Evolutionary conservation across 1,140 invertebrate genomes (phyloP).

Genomic region (Ectropis grisescens): DNA sequence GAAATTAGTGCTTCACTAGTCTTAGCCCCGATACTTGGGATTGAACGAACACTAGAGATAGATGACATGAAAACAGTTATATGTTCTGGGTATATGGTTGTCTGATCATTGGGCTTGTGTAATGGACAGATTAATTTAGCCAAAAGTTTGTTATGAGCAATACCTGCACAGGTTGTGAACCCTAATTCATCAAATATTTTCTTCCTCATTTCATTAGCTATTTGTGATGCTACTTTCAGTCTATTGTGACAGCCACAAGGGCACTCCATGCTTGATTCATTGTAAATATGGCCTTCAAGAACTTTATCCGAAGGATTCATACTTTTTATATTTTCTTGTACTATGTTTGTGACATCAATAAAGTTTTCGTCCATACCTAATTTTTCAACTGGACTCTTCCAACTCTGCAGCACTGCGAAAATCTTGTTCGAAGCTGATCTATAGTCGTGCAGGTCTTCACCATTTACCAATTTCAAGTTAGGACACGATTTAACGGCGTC

Average conservation of each 20-base stretch:
- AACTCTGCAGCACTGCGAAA: conserved; percentile 75
- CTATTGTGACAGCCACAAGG: conserved; percentile 79
- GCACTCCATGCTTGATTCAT: conserved; percentile 70
- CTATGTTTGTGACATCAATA: conserved; percentile 79
- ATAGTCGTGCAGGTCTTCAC: conserved; percentile 83
- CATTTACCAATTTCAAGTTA: conserved; percentile 77
- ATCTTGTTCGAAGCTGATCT: conserved; percentile 79
- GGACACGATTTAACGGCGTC: conserved; percentile 80
- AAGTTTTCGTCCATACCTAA: conserved; percentile 87
- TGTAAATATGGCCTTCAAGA: conserved; percentile 71
- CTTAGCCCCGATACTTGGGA: conserved; percentile 82
- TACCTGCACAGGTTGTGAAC: conserved; percentile 84
- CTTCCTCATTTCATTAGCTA: conserved; percentile 79
- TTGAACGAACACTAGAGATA: conserved; percentile 71
- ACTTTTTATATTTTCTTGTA: conserved; percentile 68
- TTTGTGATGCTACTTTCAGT: conserved; percentile 75
- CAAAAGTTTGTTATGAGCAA: conserved; percentile 86
- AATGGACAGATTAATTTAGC: conserved; percentile 81
- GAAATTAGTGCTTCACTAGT: conserved; percentile 74
- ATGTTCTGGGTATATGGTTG: conserved; percentile 79
- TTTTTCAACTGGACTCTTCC: conserved; percentile 79
- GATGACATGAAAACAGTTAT: conserved; percentile 74
- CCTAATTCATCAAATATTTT: conserved; percentile 76
- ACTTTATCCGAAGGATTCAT: conserved; percentile 31
- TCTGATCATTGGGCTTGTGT: conserved; percentile 87